Evolutionary conservation across 2,797 vertebrate species (phyloP).

Genomic region (Brotogeris chrysoptera): DNA sequence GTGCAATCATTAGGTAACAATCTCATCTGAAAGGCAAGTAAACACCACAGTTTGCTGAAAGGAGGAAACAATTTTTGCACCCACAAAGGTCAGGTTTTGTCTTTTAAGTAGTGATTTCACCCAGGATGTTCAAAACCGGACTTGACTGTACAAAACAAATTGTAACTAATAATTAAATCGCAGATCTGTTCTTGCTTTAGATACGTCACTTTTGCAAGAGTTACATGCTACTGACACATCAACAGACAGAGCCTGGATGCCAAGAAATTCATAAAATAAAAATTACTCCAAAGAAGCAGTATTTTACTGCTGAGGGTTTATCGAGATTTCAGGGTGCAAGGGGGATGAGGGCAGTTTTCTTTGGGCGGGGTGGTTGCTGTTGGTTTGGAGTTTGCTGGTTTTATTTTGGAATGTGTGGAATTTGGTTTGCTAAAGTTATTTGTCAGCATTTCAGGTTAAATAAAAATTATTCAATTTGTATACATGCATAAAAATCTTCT

Average conservation of each 20-base stretch:
- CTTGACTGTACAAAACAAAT: not conserved
- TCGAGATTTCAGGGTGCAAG: not conserved
- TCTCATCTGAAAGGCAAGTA: conserved; percentile 7
- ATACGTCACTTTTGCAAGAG: not conserved
- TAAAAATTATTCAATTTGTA: not conserved
- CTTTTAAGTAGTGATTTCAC: not conserved
- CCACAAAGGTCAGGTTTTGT: not conserved
- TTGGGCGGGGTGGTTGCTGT: accelerated
- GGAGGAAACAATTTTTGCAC: not conserved
- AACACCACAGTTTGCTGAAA: not conserved
- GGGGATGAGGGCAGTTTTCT: not conserved
- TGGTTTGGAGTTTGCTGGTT: not conserved
- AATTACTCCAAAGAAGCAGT: not conserved
- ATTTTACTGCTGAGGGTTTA: not conserved
- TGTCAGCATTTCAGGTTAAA: not conserved
- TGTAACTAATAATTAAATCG: not conserved
- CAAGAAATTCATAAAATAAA: not conserved
- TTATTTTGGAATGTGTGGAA: not conserved
- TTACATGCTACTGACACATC: not conserved
- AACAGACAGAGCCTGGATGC: not conserved
- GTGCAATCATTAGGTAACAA: conserved; percentile 11
- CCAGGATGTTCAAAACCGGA: not conserved
- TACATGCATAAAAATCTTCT: conserved; percentile 24
- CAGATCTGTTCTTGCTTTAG: not conserved
- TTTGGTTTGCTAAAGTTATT: not conserved